Percentiles rank a stretch among this genome's conserved stretches.
phyloP scores from a whole-genome alignment of 2,113 vertebrate genomes.

The Rallus limicola region DNA sequence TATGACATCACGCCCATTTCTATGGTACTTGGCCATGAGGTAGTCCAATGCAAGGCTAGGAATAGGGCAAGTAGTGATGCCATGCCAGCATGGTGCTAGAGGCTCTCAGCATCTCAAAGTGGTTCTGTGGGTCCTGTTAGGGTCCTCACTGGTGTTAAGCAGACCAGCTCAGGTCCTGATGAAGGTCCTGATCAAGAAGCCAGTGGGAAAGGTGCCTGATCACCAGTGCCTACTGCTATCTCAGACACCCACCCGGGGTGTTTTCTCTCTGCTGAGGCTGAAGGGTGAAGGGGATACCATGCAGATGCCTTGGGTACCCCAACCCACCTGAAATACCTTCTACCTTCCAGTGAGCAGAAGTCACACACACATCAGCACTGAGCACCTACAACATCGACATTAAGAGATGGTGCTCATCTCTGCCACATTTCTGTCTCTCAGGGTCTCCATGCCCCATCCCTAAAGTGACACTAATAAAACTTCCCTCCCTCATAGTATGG shows the following conservation, averaged over 20 bases:
- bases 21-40: rapidly evolving
- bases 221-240: neutral
- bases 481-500: neutral
- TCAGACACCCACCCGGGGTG: neutral
- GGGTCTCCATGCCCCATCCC: neutral
- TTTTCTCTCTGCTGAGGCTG: neutral
- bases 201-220: rapidly evolving
- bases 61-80: neutral
- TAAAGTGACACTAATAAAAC: neutral
- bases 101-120: neutral
- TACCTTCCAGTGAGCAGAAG: neutral
- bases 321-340: neutral
- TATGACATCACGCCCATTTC: neutral
- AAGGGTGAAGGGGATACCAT: neutral
- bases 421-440: neutral
- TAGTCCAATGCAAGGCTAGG: neutral
- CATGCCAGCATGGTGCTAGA: neutral
- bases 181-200: neutral
- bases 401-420: neutral
- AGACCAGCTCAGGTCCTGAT: neutral
- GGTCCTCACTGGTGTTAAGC: rapidly evolving
- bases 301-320: neutral
- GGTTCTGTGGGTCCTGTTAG: neutral
- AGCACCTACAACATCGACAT: neutral
- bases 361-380: neutral